Evolutionary conservation across 2,797 vertebrate genomes (phyloP).

Genomic region (Masticophis lateralis): DNA sequence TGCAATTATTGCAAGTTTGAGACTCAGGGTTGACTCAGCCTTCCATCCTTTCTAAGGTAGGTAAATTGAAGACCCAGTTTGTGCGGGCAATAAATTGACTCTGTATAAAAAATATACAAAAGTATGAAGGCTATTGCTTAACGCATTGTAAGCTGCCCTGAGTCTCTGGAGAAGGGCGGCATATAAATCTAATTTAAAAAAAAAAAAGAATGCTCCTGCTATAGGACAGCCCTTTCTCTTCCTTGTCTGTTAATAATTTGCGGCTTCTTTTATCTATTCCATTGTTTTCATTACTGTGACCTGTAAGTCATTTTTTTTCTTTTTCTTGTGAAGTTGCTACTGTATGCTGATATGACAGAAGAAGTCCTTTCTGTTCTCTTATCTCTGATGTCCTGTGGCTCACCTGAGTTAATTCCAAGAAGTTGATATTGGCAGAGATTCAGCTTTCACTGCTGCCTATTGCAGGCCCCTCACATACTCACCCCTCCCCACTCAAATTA

Average conservation of each 20-base stretch:
- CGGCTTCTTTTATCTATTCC: background rate
- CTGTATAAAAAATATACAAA: too few species aligned
- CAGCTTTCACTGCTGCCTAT: background rate
- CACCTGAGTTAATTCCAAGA: background rate
- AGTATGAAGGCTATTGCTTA: too few species aligned
- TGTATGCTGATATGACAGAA: background rate
- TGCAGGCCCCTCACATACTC: background rate
- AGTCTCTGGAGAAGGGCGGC: too few species aligned
- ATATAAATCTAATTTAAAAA: too few species aligned
- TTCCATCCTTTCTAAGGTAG: too few species aligned
- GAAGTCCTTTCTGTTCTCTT: background rate
- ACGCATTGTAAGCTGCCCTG: too few species aligned
- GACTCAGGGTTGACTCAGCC: too few species aligned
- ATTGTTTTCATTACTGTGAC: background rate
- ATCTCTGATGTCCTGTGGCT: background rate
- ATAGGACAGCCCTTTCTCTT: background rate
- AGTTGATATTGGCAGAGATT: background rate
- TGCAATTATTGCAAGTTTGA: too few species aligned
- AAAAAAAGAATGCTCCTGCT: background rate
- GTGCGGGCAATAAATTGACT: too few species aligned
- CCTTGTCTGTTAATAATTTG: background rate
- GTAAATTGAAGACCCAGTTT: too few species aligned
- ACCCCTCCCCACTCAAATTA: background rate
- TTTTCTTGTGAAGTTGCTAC: background rate
- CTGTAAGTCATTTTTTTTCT: background rate